Conservation (phyloP, 2,797 vertebrate genomes). For the Parauchenoglanis punctatus region DNA sequence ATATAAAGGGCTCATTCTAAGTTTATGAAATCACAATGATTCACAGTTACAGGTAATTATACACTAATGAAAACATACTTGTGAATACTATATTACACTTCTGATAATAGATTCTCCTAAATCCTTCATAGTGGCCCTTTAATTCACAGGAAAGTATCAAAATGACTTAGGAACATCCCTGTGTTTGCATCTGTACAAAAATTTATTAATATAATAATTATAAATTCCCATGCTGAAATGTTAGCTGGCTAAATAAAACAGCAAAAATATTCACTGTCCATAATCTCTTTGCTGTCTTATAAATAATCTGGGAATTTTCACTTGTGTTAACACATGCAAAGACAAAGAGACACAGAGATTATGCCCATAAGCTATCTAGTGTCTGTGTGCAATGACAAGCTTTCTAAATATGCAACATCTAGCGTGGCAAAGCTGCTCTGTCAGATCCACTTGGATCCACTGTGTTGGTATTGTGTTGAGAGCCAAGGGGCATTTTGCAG, state of each 20-base stretch:
- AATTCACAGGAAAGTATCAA: no score
- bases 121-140: no score
- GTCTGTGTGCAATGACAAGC: slow-evolving; percentile 18
- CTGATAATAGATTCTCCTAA: no score
- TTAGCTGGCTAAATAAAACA: not conserved
- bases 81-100: no score
- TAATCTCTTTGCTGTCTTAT: not conserved
- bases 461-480: slow-evolving; percentile 53
- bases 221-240: not conserved
- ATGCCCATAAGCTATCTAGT: slow-evolving; percentile 22
- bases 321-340: not conserved
- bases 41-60: no score
- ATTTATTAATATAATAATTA: no score
- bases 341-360: slow-evolving; percentile 20
- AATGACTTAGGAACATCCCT: not conserved
- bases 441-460: slow-evolving; percentile 52
- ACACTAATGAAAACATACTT: no score
- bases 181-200: not conserved
- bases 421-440: slow-evolving; percentile 48
- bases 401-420: slow-evolving; percentile 51
- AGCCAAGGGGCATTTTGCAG: slow-evolving; percentile 52
- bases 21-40: no score
- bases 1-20: no score
- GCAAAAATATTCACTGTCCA: not conserved
- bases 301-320: not conserved